phyloP scores from a whole-genome alignment of 2,888 invertebrate genomes.

The Dasysyrphus albostriatus region DNA sequence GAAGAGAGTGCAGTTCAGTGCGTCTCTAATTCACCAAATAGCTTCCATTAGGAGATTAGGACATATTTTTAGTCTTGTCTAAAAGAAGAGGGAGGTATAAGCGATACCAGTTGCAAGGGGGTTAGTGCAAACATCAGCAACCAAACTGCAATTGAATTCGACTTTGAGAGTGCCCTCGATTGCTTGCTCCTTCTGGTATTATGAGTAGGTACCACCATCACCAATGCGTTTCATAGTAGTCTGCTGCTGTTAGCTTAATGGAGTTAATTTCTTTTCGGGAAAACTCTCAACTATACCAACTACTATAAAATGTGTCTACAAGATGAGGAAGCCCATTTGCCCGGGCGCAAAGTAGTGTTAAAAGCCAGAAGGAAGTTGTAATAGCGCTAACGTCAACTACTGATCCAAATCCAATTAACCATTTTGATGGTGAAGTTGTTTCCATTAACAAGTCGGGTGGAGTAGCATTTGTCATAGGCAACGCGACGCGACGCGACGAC shows the following conservation, averaged over 20 bases:
- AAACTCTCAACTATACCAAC: slow-evolving; percentile 32
- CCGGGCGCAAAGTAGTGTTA: slow-evolving; percentile 10
- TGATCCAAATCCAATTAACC: slow-evolving; percentile 73
- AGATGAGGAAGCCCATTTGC: slow-evolving; percentile 23
- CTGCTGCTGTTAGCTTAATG: slow-evolving; percentile 56
- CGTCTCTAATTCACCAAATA: slow-evolving; percentile 57
- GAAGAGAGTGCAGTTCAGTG: slow-evolving; percentile 23
- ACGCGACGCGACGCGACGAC: too few species aligned
- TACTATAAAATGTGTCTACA: slow-evolving; percentile 37
- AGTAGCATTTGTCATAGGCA: slow-evolving; percentile 63
- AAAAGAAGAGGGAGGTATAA: neutral
- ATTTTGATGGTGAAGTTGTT: slow-evolving; percentile 67
- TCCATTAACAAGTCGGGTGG: slow-evolving; percentile 62
- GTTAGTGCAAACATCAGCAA: neutral
- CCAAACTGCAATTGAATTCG: slow-evolving; percentile 40
- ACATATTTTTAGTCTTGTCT: slow-evolving; percentile 42
- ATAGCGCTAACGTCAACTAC: slow-evolving; percentile 57
- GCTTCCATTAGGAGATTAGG: slow-evolving; percentile 64
- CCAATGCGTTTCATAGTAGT: neutral
- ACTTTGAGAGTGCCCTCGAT: slow-evolving; percentile 56
- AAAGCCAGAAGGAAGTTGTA: slow-evolving; percentile 51
- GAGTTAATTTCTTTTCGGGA: slow-evolving; percentile 69
- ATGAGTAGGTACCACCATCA: neutral
- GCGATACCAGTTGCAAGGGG: neutral
- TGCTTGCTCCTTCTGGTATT: slow-evolving; percentile 31